Conservation (phyloP, 2,797 vertebrate species). For the Arctocebus calabarensis region DNA sequence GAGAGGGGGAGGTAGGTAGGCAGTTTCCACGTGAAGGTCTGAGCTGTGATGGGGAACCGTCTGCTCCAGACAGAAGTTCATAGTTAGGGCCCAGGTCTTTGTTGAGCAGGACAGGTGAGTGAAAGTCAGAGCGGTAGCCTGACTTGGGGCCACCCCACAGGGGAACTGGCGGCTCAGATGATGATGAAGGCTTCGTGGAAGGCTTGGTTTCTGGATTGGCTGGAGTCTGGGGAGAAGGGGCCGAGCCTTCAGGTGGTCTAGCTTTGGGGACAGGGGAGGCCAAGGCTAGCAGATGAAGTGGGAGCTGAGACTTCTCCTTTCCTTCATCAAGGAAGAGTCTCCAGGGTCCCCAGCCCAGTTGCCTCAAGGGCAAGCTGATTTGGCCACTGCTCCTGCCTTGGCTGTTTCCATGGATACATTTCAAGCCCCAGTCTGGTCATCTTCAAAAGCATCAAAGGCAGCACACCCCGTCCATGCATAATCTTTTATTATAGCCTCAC, state of each 20-base stretch:
- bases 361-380: conserved; percentile 62
- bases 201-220: background rate
- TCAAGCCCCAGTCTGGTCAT: conserved; percentile 77
- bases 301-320: background rate
- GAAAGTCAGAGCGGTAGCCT: background rate
- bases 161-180: background rate
- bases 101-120: background rate
- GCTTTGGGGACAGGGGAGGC: background rate
- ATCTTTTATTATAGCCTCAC: conserved; percentile 79
- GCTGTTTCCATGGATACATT: conserved; percentile 81
- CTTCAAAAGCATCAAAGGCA: conserved; percentile 82
- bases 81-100: background rate
- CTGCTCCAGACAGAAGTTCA: background rate
- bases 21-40: background rate
- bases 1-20: background rate
- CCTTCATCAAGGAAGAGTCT: conserved; percentile 38
- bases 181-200: background rate
- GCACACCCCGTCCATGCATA: conserved; percentile 74
- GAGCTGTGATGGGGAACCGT: background rate
- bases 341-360: conserved; percentile 5
- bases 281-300: background rate
- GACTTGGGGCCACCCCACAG: background rate
- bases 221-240: background rate
- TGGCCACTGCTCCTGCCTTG: conserved; percentile 21
- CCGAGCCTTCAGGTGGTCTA: background rate